Base-by-base conservation (phyloP, 2,888 invertebrate species). In the Synergus gifuensis region DNA sequence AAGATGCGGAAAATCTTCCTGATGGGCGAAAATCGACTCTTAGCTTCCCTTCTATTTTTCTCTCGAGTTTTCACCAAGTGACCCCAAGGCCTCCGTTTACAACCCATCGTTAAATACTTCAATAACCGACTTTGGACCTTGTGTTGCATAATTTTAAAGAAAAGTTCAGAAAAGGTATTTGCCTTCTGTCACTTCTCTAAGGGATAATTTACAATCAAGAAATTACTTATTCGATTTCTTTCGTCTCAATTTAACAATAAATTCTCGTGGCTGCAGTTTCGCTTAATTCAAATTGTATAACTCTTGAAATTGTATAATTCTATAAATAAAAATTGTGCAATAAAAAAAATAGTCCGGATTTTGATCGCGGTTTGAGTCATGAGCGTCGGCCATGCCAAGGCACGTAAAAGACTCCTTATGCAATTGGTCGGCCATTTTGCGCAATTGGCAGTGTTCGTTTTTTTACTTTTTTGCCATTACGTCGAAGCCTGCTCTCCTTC, bases 1-100 rank as follows among this genome's bases (percentile, higher is more conserved):
- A 83, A 76, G 76, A 63, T 63, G 76, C 85, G 84, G 83, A 84
- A 86, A 87, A 86, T 86, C 79, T 79, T 16, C 76, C 22, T 12
- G 22, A 60, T 22, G 22, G 60, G 54, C 14, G n/a, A 36, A 73
- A 42, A 36, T 73, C 58, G 28, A 78, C 77, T 14, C 73, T 67
- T 78, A 58, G 36, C 69, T 64, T 73, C 77, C 79, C 28, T 3
- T 28, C 28, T 2, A 3, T 2, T 0, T 28, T 28, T 28, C 28
- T 28, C 28, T 3, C 28, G 3, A 28, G 3, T 28, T 76, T 76
- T 78, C 76, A 18, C 79, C 76, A 77, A 80, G 78, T 60, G 66
- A 76, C 58, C 77, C 42, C 58, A 78, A 66, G 66, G 79, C 64
- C 82, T 67, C 36, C 22, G n/a, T 82, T 84, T 81, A 79, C 76